Base-by-base conservation (phyloP, 2,797 vertebrate genomes). In the Thaleichthys pacificus region DNA sequence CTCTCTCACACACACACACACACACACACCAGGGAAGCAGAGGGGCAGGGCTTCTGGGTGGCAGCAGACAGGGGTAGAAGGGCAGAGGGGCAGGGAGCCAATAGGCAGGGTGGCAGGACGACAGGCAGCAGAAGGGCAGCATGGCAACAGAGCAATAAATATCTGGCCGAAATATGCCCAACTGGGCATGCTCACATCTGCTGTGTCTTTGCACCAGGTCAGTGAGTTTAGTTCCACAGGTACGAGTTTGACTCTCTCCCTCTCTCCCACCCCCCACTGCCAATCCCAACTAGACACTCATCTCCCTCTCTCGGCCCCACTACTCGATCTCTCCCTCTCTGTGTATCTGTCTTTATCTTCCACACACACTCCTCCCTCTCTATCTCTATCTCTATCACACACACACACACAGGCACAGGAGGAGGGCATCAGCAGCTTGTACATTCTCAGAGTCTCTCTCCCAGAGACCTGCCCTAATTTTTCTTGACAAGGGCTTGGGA, bases 401-500 rank as follows among this genome's bases (percentile, higher is more conserved):
- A 57, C 22, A 9, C n/a, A 63, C 30, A 9, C 65, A 38, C 24
- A 73, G 8, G 19, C 24, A 60, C 22, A 51, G 76, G 77, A 80
- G 77, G 62, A 71, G 47, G 85, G 80, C 80, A 82, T 89, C 87
- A 86, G 82, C 84, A 86, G 62, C n/a, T 86, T 83, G 85, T 85
- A 86, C 85, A 86, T 78, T 82, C 82, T 87, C 84, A 75, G 78
- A 83, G 85, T 84, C 78, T 83, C 64, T 78, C 87, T 88, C 79
- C 70, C 83, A 85, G 70, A 84, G 84, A 24, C 79, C 80, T 93
- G 90, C 86, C 89, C 93, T 93, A 92, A 92, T 94, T 92, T 91
- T 85, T 91, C 87, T 70, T 91, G 92, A 92, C 91, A 91, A 88
- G 90, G 86, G 85, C 88, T 89, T 42, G 84, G 82, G 80, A 91